Evolutionary conservation across 2,113 vertebrate genomes (phyloP).

Genomic region (human): DNA sequence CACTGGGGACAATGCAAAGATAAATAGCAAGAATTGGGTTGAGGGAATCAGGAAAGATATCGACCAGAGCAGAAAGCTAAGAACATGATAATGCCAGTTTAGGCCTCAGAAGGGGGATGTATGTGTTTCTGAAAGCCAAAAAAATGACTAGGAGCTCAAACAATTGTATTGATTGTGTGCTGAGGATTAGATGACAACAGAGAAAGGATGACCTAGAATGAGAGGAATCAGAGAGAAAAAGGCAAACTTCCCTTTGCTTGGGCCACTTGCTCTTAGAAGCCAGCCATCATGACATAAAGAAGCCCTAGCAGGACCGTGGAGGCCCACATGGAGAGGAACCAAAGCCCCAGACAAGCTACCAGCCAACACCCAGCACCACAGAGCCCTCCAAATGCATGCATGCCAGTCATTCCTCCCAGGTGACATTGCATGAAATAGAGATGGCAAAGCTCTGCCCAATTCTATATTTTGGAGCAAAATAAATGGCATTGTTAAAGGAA

Average conservation of each 20-base stretch:
- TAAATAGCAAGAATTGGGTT: neutral
- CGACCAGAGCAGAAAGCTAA: neutral
- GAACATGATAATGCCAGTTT: neutral
- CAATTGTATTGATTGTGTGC: neutral
- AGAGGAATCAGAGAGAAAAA: neutral
- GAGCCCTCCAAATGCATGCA: neutral
- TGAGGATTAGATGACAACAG: too few species aligned
- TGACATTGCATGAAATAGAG: neutral
- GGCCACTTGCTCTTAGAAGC: neutral
- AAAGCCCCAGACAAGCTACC: neutral
- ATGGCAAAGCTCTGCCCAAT: neutral
- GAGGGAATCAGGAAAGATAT: neutral
- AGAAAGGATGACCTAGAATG: neutral
- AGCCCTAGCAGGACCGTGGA: neutral
- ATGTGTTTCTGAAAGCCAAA: neutral
- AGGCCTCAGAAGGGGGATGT: neutral
- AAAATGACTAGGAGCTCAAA: neutral
- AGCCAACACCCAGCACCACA: neutral
- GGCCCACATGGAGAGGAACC: neutral
- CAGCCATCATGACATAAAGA: neutral
- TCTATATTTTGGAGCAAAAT: neutral
- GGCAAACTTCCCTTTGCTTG: neutral
- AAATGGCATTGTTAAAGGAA: neutral
- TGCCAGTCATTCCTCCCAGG: neutral
- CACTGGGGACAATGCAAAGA: neutral